These are phyloP conservation scores for Panagrolaimus sp. DNA, from an alignment of 1,140 invertebrate genomes.

Conservation along the genomic window DNA sequence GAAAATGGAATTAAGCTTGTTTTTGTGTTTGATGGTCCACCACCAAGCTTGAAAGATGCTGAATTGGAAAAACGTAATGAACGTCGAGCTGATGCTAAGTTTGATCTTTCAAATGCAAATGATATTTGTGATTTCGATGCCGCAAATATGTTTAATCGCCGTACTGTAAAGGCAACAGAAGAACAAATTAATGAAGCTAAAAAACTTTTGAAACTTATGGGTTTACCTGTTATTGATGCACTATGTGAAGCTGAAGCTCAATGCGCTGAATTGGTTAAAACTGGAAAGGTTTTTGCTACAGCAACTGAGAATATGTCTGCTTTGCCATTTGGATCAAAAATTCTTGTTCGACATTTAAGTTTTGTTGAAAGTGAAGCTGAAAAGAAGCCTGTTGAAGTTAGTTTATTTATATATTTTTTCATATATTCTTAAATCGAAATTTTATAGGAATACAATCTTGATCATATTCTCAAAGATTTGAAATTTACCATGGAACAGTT, in stretches of 20 bases:
- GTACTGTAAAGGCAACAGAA: conserved; percentile 72
- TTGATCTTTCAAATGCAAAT: conserved; percentile 78
- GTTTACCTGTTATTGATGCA: conserved; percentile 76
- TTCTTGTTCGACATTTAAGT: conserved; percentile 79
- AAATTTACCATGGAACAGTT: conserved; percentile 74
- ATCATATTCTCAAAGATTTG: conserved; percentile 74
- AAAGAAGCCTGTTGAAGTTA: conserved; percentile 31
- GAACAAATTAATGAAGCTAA: conserved; percentile 78
- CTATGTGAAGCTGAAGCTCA: conserved; percentile 97
- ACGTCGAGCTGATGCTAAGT: conserved; percentile 81
- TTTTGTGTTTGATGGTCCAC: conserved; percentile 63
- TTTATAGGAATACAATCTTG: conserved; percentile 80
- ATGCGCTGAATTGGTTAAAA: conserved; percentile 85
- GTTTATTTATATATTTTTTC: neutral
- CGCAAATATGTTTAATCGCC: conserved; percentile 29
- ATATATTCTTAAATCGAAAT: conserved; percentile 61
- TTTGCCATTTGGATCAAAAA: conserved; percentile 77
- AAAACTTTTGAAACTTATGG: conserved; percentile 80
- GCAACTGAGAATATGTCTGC: conserved; percentile 99
- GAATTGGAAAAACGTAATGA: conserved; percentile 82
- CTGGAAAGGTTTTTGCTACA: conserved; percentile 83
- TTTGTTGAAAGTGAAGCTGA: conserved; percentile 92
- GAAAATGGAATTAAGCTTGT: conserved; percentile 90
- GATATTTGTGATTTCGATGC: conserved; percentile 68
- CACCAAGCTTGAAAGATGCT: conserved; percentile 25